These are phyloP conservation scores for Antechinus stuartii DNA, from an alignment of 2,113 vertebrate genomes.

Conservation along the genomic window DNA sequence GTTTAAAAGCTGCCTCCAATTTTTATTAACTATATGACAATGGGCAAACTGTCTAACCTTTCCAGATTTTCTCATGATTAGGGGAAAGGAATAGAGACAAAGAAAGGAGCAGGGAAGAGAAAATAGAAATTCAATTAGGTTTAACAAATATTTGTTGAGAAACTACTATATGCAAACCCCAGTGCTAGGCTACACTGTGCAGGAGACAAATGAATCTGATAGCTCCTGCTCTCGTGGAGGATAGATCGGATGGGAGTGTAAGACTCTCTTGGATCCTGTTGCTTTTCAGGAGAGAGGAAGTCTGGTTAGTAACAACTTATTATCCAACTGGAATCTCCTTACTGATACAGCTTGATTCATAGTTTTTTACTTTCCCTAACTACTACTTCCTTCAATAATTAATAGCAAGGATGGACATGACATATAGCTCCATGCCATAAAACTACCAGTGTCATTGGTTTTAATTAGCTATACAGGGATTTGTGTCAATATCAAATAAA, in stretches of 20 bases:
- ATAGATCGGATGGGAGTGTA: background rate
- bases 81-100: background rate
- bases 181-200: background rate
- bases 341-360: background rate
- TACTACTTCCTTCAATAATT: background rate
- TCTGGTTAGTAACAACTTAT: background rate
- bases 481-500: background rate
- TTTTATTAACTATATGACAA: background rate
- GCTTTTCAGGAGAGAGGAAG: background rate
- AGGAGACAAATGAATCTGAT: background rate
- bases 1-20: background rate
- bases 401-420: background rate
- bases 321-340: background rate
- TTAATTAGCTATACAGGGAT: constrained; percentile 3
- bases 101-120: background rate
- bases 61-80: background rate
- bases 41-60: background rate
- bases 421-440: background rate
- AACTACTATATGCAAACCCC: background rate
- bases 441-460: background rate
- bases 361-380: background rate
- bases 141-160: background rate
- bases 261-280: background rate
- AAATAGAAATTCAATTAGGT: background rate
- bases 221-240: background rate